phyloP scores from a whole-genome alignment of 92 coral and sea anemone species.

The Scolanthus callimorphus region DNA sequence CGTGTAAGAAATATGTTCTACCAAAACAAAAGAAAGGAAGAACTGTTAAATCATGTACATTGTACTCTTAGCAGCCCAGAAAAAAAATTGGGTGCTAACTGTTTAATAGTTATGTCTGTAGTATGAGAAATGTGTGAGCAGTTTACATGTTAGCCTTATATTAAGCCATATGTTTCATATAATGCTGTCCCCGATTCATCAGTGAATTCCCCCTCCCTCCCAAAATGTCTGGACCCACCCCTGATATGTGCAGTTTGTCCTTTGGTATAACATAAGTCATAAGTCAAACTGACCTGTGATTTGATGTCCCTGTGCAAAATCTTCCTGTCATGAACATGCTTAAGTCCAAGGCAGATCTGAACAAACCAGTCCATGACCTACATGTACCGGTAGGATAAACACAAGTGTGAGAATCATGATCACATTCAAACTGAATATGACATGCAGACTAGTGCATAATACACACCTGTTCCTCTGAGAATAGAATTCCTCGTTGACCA shows the following conservation, averaged over 20 bases:
- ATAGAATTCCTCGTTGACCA: conserved; percentile 80
- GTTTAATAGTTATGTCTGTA: too few relatives aligned
- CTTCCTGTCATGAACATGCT: conserved; percentile 98
- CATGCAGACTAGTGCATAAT: too few relatives aligned
- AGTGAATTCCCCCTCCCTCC: conserved; percentile 89
- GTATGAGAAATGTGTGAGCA: too few relatives aligned
- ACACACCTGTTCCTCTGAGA: conserved; percentile 92
- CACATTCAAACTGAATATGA: too few relatives aligned
- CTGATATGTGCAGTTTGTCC: conserved; percentile 95
- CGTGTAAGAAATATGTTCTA: conserved; percentile 91
- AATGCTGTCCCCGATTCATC: too few relatives aligned
- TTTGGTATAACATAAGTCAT: conserved; percentile 19
- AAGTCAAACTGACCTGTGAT: conserved; percentile 74
- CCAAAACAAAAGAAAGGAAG: too few relatives aligned
- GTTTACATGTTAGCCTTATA: too few relatives aligned
- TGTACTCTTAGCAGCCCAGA: too few relatives aligned
- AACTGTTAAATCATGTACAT: too few relatives aligned
- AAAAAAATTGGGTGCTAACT: too few relatives aligned
- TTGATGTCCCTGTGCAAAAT: conserved; percentile 95
- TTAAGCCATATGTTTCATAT: too few relatives aligned
- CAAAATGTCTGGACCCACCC: conserved; percentile 86
- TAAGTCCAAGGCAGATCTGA: conserved; percentile 85
- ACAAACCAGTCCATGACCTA: conserved; percentile 99
- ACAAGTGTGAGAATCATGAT: too few relatives aligned
- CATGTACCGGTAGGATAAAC: not conserved